A percentile compares a stretch with the other conserved stretches of the same genome.
These are phyloP conservation scores for Cebidichthys violaceus DNA, from an alignment of 2,113 vertebrate genomes.

Conservation along the genomic window DNA sequence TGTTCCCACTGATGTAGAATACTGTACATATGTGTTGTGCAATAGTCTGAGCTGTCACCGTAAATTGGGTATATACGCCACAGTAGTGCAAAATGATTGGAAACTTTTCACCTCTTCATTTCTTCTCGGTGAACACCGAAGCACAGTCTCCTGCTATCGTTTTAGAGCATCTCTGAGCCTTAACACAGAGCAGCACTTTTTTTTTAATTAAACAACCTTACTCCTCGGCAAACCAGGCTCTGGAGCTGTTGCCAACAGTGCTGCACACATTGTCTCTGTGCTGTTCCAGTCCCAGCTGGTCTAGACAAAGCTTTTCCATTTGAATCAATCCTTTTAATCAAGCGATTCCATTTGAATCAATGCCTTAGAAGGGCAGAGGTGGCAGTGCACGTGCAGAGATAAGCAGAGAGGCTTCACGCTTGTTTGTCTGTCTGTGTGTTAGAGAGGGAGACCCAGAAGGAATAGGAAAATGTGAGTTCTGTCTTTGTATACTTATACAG, in stretches of 20 bases:
- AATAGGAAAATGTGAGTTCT: background rate
- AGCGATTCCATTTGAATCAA: constrained; percentile 51
- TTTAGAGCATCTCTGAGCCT: constrained; percentile 64
- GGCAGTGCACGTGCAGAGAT: background rate
- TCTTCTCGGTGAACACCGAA: constrained; percentile 31
- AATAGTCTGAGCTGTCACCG: constrained; percentile 57
- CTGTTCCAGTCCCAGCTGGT: constrained; percentile 33
- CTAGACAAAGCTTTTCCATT: constrained; percentile 47
- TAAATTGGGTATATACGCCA: constrained; percentile 38
- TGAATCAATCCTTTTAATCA: constrained; percentile 62
- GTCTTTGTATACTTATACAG: constrained; percentile 9
- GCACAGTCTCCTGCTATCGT: constrained; percentile 38
- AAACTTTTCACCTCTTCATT: constrained; percentile 10
- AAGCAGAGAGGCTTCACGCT: constrained; percentile 17
- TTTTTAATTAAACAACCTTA: constrained; percentile 37
- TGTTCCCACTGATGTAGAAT: constrained; percentile 67
- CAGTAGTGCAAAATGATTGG: constrained; percentile 46
- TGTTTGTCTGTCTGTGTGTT: constrained; percentile 13
- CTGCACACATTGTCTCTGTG: constrained; percentile 2
- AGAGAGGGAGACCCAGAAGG: background rate
- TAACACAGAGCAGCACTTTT: constrained; percentile 51
- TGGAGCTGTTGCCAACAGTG: constrained; percentile 9
- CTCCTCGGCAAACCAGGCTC: constrained; percentile 13
- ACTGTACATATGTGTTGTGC: constrained; percentile 71
- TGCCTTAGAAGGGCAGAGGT: constrained; percentile 39